Evolutionary conservation across 2,797 vertebrate genomes (phyloP).

Genomic region (Enteromius anoplus): DNA sequence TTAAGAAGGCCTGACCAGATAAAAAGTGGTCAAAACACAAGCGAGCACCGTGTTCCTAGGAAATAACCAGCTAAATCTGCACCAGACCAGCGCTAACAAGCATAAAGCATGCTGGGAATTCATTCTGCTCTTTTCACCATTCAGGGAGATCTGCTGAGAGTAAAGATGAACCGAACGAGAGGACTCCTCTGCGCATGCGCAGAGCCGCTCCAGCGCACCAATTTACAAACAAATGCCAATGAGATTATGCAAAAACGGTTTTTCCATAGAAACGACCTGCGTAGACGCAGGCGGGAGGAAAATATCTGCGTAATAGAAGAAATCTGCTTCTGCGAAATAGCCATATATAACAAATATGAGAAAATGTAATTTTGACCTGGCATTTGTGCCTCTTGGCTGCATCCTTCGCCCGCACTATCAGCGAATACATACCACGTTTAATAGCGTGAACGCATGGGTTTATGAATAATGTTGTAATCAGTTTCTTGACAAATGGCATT

Average conservation of each 20-base stretch:
- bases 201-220: constrained; percentile 47
- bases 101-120: constrained; percentile 1
- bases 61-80: constrained; percentile 51
- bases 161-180: neutral
- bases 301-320: neutral
- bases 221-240: constrained; percentile 27
- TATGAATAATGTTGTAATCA: constrained; percentile 34
- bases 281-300: constrained; percentile 55
- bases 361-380: constrained; percentile 36
- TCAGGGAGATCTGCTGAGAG: neutral
- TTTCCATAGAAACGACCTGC: constrained; percentile 57
- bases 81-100: constrained; percentile 59
- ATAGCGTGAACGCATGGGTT: constrained; percentile 21
- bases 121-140: neutral
- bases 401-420: neutral
- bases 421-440: constrained; percentile 23
- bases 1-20: neutral
- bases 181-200: neutral
- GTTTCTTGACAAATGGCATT: constrained; percentile 13
- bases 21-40: neutral
- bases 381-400: constrained; percentile 20
- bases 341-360: constrained; percentile 15
- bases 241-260: constrained; percentile 65
- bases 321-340: constrained; percentile 5
- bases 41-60: neutral